Conservation (phyloP, 1,140 invertebrate species). For the Lordiphosa clarofinis region DNA sequence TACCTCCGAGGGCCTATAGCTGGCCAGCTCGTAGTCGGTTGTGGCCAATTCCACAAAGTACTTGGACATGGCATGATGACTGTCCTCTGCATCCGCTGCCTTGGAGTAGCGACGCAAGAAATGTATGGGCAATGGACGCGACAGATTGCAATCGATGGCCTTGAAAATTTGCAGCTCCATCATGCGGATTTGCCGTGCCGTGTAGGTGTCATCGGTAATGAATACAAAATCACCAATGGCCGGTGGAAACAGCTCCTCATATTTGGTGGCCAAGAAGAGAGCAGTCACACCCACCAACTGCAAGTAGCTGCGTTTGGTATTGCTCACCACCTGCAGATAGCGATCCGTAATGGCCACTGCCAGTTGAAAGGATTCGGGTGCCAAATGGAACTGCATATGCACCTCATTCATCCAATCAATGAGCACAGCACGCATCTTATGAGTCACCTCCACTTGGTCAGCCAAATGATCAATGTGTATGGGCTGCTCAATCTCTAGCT, state of each 20-base stretch:
- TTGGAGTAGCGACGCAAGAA: conserved; percentile 89
- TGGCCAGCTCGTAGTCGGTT: conserved; percentile 90
- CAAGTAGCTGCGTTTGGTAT: conserved; percentile 83
- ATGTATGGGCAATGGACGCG: conserved; percentile 91
- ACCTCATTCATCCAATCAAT: conserved; percentile 98
- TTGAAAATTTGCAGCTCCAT: conserved; percentile 92
- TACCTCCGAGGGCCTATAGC: conserved; percentile 88
- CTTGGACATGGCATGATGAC: conserved; percentile 93
- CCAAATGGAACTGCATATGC: conserved; percentile 91
- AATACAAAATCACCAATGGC: conserved; percentile 94
- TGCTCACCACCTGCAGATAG: conserved; percentile 89
- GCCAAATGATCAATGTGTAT: conserved; percentile 83
- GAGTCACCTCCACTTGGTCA: conserved; percentile 82
- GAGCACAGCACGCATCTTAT: conserved; percentile 92
- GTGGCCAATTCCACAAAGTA: conserved; percentile 94
- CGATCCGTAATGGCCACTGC: conserved; percentile 94
- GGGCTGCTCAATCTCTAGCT: conserved; percentile 84
- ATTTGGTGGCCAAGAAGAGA: conserved; percentile 96
- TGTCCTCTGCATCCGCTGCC: conserved; percentile 83
- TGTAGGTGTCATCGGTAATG: conserved; percentile 94
- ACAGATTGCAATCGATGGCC: conserved; percentile 89
- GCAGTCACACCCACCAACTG: conserved; percentile 95
- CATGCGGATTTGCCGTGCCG: conserved; percentile 87
- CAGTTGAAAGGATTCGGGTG: conserved; percentile 95
- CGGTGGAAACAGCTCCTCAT: conserved; percentile 96